Conservation (phyloP, 2,888 invertebrate genomes). For the Microplitis manilae region DNA sequence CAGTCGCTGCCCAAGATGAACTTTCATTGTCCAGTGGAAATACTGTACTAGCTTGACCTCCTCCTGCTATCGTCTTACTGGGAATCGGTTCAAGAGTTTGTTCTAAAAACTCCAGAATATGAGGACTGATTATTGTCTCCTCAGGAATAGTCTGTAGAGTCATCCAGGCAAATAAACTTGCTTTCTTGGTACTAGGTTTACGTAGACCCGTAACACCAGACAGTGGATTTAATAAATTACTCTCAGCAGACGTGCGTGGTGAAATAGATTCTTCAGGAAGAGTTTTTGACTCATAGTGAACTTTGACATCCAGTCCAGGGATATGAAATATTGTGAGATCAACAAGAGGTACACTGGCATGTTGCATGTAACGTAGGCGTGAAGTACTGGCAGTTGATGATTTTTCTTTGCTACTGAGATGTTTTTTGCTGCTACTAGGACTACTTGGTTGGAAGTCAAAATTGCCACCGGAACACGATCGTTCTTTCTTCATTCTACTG, state of each 20-base stretch:
- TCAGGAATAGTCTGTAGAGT: slow-evolving; percentile 97
- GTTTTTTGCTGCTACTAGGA: slow-evolving; percentile 73
- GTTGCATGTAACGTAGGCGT: slow-evolving; percentile 69
- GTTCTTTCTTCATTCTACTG: slow-evolving; percentile 81
- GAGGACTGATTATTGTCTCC: slow-evolving; percentile 97
- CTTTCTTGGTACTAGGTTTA: slow-evolving; percentile 85
- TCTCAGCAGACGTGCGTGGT: slow-evolving; percentile 70
- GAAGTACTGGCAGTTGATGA: slow-evolving; percentile 67
- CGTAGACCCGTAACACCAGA: slow-evolving; percentile 61
- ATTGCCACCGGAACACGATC: slow-evolving; percentile 79
- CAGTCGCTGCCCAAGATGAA: slow-evolving; percentile 67
- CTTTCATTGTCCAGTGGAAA: slow-evolving; percentile 67
- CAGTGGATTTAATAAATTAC: slow-evolving; percentile 62
- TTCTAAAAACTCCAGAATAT: slow-evolving; percentile 96
- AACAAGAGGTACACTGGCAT: slow-evolving; percentile 74
- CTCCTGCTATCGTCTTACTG: slow-evolving; percentile 73
- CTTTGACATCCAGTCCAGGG: slow-evolving; percentile 91
- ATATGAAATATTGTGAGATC: slow-evolving; percentile 92
- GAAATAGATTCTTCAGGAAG: slow-evolving; percentile 76
- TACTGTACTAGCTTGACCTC: slow-evolving; percentile 59
- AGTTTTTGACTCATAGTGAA: slow-evolving; percentile 87
- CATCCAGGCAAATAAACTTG: slow-evolving; percentile 94
- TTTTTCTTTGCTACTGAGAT: slow-evolving; percentile 68
- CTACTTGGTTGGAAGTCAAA: slow-evolving; percentile 75
- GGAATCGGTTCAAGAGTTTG: slow-evolving; percentile 97